phyloP scores from a whole-genome alignment of 2,113 vertebrate species.

The Piprites chloris region DNA sequence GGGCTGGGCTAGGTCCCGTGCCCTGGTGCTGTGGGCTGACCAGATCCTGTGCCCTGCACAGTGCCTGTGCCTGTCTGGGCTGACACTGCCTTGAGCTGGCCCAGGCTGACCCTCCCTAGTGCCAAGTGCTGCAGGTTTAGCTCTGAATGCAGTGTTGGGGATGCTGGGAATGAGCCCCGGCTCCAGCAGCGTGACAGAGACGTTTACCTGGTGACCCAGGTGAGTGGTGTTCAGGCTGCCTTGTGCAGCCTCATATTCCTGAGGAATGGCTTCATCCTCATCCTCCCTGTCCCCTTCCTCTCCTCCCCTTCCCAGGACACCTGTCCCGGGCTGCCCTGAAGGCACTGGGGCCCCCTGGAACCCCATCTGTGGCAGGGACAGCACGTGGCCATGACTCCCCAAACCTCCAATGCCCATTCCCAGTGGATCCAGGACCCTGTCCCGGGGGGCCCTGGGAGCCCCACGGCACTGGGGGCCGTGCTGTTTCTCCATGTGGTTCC shows the following conservation, averaged over 20 bases:
- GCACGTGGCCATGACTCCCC: rapidly evolving
- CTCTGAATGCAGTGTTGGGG: rapidly evolving
- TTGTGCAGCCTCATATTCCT: not conserved
- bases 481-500: not conserved
- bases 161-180: not conserved
- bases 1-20: not conserved
- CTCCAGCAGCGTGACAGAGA: rapidly evolving
- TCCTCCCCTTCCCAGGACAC: not conserved
- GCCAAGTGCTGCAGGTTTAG: not conserved
- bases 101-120: rapidly evolving
- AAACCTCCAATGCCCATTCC: rapidly evolving
- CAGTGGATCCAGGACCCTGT: rapidly evolving
- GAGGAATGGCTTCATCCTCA: not conserved
- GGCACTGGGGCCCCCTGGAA: not conserved
- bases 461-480: not conserved
- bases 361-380: not conserved
- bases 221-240: not conserved
- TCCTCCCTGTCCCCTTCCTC: not conserved
- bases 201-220: not conserved
- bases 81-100: rapidly evolving
- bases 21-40: not conserved
- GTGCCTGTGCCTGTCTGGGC: not conserved
- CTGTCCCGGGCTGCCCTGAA: not conserved
- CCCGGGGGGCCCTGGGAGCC: not conserved
- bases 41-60: not conserved